Conservation (phyloP, 2,113 vertebrate genomes). For the Megaptera novaeangliae region DNA sequence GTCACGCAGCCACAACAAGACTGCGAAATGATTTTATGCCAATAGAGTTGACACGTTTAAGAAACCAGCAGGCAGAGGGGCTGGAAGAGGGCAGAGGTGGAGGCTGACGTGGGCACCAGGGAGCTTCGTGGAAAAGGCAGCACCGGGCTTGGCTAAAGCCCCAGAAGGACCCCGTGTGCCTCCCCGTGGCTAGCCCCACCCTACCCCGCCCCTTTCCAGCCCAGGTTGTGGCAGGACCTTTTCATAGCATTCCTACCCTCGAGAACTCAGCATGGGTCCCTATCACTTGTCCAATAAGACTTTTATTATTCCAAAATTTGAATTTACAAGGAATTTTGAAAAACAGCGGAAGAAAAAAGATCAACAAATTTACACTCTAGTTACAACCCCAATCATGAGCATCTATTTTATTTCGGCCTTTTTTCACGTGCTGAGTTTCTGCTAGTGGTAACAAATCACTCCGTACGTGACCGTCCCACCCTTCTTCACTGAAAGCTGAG, state of each 20-base stretch:
- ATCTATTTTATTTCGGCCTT: background rate
- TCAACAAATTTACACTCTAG: background rate
- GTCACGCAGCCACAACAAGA: background rate
- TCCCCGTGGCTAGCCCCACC: background rate
- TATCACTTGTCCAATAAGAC: background rate
- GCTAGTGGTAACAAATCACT: rapidly evolving
- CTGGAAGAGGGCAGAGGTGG: too few species aligned
- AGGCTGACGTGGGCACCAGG: background rate
- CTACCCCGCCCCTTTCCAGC: background rate
- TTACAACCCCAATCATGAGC: rapidly evolving
- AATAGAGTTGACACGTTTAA: background rate
- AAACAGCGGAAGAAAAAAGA: background rate
- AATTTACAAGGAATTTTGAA: background rate
- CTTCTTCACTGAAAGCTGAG: background rate
- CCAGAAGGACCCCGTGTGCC: rapidly evolving
- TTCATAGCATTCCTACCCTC: background rate
- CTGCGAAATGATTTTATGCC: background rate
- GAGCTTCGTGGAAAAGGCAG: background rate
- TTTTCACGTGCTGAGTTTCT: background rate
- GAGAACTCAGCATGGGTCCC: background rate
- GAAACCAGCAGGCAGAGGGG: background rate
- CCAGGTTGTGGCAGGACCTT: background rate
- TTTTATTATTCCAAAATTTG: background rate
- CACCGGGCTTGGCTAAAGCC: background rate
- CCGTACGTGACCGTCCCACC: rapidly evolving